Evolutionary conservation across 1,140 invertebrate species (phyloP), one percentile per base, ranked within the genome.

Genomic region (Drosophila rhopaloa): DNA sequence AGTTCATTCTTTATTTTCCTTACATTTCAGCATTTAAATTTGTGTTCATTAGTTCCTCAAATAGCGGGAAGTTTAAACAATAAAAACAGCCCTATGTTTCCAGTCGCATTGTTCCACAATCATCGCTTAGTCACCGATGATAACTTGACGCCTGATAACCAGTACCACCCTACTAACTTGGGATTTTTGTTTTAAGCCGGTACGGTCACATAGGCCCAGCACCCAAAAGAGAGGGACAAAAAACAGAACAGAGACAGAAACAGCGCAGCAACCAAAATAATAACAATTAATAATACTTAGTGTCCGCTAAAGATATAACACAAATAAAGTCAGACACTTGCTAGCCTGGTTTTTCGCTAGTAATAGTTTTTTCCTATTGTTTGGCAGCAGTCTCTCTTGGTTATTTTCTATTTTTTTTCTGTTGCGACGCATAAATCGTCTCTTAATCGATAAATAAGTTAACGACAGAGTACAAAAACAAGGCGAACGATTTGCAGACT

Each of bases 221-320:
- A 50, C 48, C 48, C 48, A 50, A 27, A 50, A 50, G 48, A 60
- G 43, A 47, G 56, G 29, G 58, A 59, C 57, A 48, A 35, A 60
- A 51, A 61, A 51, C 61, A 57, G 59, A 61, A 51, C 61, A 57
- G 59, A 62, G 51, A 65, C 56, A 75, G 58, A 73, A 55, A 76
- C 60, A 74, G 58, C 58, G 57, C 72, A 63, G 71, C 71, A 76
- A 76, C 61, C 61, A 76, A 76, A 76, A 76, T 76, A 76, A 76
- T 76, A 76, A 76, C 55, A 75, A 62, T 53, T 71, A 57, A 65
- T 61, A 59, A 62, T 63, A 62, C 51, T 41, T 57, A 71, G 68
- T 68, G 65, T 53, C 46, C 61, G 47, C 61, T 29, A 29, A 68
- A 57, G 65, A 71, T 58, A 71, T 71, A 32, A 58, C 53, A 70